Evolutionary conservation across 2,888 invertebrate genomes (phyloP).

Genomic region (Myopa tessellatipennis): DNA sequence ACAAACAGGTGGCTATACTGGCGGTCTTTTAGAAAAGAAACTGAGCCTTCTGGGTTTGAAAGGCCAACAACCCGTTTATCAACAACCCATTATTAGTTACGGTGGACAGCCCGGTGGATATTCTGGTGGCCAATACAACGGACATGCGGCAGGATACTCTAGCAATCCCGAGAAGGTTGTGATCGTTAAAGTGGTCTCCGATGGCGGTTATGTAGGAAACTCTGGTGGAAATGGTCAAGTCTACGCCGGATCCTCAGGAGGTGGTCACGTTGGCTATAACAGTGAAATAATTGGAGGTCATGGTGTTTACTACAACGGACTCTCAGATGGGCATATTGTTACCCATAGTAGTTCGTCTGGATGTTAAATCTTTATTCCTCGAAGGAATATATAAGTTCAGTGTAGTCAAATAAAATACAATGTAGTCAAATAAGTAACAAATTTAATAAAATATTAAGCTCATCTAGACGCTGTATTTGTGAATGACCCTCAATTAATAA

Average conservation of each 20-base stretch:
- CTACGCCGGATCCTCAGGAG: constrained; percentile 11
- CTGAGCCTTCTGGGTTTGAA: not conserved
- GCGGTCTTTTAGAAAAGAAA: not conserved
- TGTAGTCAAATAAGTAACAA: too few relatives aligned
- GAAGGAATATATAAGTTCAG: too few relatives aligned
- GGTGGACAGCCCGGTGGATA: constrained; percentile 17
- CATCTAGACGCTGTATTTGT: too few relatives aligned
- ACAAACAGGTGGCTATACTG: not conserved
- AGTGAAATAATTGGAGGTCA: constrained; percentile 30
- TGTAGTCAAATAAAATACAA: too few relatives aligned
- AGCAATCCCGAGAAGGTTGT: not conserved
- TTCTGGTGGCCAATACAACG: not conserved
- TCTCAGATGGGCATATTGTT: too few relatives aligned
- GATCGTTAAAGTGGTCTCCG: not conserved
- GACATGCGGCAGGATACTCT: not conserved
- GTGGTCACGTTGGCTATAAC: constrained; percentile 17
- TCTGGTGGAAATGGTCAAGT: constrained; percentile 5
- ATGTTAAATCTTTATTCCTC: too few relatives aligned
- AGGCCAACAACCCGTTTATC: too few relatives aligned
- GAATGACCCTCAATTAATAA: too few relatives aligned
- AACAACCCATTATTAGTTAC: not conserved
- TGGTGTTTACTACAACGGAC: constrained; percentile 33
- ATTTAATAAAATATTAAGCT: too few relatives aligned
- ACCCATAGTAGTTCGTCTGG: too few relatives aligned
- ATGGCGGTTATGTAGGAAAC: not conserved